Conservation (phyloP, 30 jellyfish, hydroid and myxozoan species). For the Hydra vulgaris region DNA sequence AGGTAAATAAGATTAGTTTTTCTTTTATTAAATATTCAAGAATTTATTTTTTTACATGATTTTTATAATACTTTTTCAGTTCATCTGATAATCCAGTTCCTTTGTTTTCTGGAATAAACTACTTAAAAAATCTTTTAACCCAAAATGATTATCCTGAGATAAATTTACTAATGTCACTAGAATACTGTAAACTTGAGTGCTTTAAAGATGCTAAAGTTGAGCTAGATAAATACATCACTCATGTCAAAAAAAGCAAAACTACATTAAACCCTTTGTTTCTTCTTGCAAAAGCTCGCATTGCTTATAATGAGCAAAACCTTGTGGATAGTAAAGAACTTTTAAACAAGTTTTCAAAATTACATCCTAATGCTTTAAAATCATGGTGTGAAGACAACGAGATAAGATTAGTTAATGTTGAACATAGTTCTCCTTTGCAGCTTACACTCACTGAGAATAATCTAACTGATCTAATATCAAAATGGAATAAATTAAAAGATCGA, state of each 20-base stretch:
- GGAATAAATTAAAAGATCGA: conserved; percentile 10
- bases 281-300: conserved; percentile 17
- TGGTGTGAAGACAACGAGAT: conserved; percentile 2
- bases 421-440: background rate
- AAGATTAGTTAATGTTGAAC: background rate
- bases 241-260: background rate
- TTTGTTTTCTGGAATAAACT: background rate
- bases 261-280: background rate
- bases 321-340: background rate
- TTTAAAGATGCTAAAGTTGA: conserved; percentile 7
- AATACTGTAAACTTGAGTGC: conserved; percentile 2
- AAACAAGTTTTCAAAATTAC: background rate
- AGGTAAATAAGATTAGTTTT: too few species aligned
- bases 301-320: background rate
- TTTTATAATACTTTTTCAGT: too few species aligned
- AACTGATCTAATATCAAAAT: background rate
- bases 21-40: too few species aligned
- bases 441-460: background rate
- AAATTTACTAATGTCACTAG: background rate
- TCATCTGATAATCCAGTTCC: background rate
- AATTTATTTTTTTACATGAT: too few species aligned
- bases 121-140: background rate
- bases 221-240: background rate
- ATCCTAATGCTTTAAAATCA: background rate
- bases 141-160: conserved; percentile 4